Percentiles rank a stretch among this genome's conserved stretches.
These are phyloP conservation scores for Rissa tridactyla DNA, from an alignment of 2,113 vertebrate genomes.

Conservation along the genomic window DNA sequence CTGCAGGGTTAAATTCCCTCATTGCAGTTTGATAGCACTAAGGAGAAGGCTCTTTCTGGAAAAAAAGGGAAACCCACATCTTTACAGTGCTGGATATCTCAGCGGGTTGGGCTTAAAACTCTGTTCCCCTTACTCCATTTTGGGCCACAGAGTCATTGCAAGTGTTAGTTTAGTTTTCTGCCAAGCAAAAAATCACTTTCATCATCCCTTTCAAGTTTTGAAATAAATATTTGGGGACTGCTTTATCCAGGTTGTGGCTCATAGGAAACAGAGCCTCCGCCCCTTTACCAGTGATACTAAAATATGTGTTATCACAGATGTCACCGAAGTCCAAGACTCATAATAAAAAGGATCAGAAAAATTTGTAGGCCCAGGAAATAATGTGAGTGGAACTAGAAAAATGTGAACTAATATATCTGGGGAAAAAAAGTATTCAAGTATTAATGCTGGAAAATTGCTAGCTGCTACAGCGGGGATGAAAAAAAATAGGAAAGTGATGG, in stretches of 20 bases:
- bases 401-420: neutral
- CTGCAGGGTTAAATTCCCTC: neutral
- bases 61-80: neutral
- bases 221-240: neutral
- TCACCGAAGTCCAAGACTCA: neutral
- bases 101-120: neutral
- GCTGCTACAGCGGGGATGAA: neutral
- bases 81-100: neutral
- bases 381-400: neutral
- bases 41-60: neutral
- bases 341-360: neutral
- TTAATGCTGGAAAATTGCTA: constrained; percentile 28
- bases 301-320: neutral
- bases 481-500: neutral
- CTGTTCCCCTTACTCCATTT: neutral
- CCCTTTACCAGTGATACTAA: neutral
- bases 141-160: neutral
- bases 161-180: neutral
- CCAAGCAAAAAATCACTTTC: neutral
- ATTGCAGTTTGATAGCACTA: neutral
- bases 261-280: neutral
- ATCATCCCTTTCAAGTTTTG: neutral
- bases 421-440: neutral
- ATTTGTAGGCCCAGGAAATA: neutral
- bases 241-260: neutral